Base-by-base conservation (phyloP, 2,888 invertebrate species). In the Isotomurus palustris region DNA sequence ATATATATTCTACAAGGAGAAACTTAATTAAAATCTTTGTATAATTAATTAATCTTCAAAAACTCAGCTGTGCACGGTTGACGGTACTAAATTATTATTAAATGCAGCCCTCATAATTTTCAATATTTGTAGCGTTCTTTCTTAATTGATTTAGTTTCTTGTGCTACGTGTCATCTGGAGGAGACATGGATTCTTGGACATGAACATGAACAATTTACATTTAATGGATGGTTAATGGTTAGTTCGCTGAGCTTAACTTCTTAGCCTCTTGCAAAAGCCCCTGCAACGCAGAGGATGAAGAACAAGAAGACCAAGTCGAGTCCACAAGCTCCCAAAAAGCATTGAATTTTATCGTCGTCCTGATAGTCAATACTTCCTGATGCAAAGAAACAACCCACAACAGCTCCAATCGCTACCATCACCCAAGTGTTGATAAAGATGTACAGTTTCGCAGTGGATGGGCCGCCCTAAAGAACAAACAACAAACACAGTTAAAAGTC, bases 361-460 rank as follows among this genome's bases (percentile, higher is more conserved):
- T 58, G 2, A 25, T 60, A 56, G 22, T 66, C 58, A 22, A 62
- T 29, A n/a, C n/a, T n/a, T 22, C 56, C 58, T 17, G 57, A 17
- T 17, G 54, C 36, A 35, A 64, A 48, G 53, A 67, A 59, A 45
- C 68, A 70, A 17, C 52, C 63, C 29, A 61, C 38, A 12, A 59
- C 63, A 2, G 44, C 62, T 2, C 58, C 43, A 12, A 67, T 32
- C 1, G 61, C 64, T 1, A 70, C 1, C 24, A 70, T 35, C 2
- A 62, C 67, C 35, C 65, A 62, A 2, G 58, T 47, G 40, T 65
- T 68, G 50, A 68, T 62, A 54, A 67, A 60, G 12, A 58, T 32
- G 41, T 61, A 62, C 12, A 66, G 52, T 40, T 65, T 63, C 22
- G 62, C 64, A 17, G 64, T 62, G 5, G 45, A 45, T 8, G 27